Evolutionary conservation across 2,797 vertebrate genomes (phyloP).

Genomic region (Malurus splendens): DNA sequence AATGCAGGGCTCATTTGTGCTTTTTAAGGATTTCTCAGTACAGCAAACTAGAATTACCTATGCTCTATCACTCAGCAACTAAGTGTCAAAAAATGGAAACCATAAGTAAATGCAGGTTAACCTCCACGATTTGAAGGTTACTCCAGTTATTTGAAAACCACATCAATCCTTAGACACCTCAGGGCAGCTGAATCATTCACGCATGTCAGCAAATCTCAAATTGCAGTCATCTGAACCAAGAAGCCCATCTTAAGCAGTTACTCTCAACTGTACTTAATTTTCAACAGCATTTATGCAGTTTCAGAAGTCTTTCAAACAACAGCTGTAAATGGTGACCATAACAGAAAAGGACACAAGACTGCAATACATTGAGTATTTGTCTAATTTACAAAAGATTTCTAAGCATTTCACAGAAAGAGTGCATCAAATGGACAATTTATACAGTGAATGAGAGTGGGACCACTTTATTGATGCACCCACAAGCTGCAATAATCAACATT

Average conservation of each 20-base stretch:
- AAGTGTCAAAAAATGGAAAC: conserved; percentile 31
- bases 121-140: not conserved
- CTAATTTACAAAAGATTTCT: not conserved
- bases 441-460: not conserved
- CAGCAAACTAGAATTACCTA: not conserved
- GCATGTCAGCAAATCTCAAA: not conserved
- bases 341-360: not conserved
- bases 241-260: not conserved
- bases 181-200: conserved; percentile 24
- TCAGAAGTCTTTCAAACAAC: not conserved
- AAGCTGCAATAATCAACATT: not conserved
- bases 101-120: not conserved
- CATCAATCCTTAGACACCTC: conserved; percentile 21
- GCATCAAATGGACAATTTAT: not conserved
- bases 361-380: not conserved
- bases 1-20: not conserved
- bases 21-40: not conserved
- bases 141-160: not conserved
- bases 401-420: not conserved
- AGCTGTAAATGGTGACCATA: not conserved
- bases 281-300: not conserved
- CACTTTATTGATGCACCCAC: not conserved
- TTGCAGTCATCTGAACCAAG: not conserved
- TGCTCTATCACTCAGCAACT: not conserved
- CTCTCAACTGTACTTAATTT: conserved; percentile 8